A percentile compares a stretch with the other conserved stretches of the same genome.
Conservation (phyloP, 2,888 invertebrate species). For the Hedychridium roseum region DNA sequence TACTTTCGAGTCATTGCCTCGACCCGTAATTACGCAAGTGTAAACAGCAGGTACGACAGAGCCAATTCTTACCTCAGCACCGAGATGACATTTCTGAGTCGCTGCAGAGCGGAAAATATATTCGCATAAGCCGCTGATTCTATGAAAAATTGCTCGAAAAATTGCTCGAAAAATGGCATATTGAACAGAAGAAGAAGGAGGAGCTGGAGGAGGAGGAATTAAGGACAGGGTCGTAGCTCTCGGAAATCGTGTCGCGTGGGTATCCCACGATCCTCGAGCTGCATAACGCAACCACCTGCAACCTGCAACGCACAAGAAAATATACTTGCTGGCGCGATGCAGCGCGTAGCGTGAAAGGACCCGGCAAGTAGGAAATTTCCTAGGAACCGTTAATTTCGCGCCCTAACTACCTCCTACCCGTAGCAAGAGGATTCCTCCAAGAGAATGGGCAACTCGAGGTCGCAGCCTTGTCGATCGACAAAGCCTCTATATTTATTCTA, state of each 20-base stretch:
- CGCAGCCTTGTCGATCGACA: conserved; percentile 46
- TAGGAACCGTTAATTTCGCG: conserved; percentile 3
- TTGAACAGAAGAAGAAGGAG: too few relatives aligned
- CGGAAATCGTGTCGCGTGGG: conserved; percentile 19
- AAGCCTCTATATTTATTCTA: conserved; percentile 70
- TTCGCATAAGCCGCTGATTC: too few relatives aligned
- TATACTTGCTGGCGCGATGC: not conserved
- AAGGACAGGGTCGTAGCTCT: conserved; percentile 23
- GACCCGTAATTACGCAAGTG: conserved; percentile 53
- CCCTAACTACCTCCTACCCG: too few relatives aligned
- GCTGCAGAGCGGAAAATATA: too few relatives aligned
- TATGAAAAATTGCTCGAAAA: too few relatives aligned
- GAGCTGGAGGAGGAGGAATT: too few relatives aligned
- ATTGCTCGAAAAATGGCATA: too few relatives aligned
- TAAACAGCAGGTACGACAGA: too few relatives aligned
- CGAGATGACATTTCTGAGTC: too few relatives aligned
- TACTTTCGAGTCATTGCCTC: conserved; percentile 47
- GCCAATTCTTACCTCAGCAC: too few relatives aligned
- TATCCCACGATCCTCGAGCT: conserved; percentile 25
- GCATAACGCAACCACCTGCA: too few relatives aligned
- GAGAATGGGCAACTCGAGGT: conserved; percentile 53
- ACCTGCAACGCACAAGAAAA: conserved; percentile 1
- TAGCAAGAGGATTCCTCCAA: too few relatives aligned
- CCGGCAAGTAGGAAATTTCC: not conserved
- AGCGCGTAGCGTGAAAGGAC: not conserved